Conservation (phyloP, 2,888 invertebrate species). For the Plagodis dolabraria region DNA sequence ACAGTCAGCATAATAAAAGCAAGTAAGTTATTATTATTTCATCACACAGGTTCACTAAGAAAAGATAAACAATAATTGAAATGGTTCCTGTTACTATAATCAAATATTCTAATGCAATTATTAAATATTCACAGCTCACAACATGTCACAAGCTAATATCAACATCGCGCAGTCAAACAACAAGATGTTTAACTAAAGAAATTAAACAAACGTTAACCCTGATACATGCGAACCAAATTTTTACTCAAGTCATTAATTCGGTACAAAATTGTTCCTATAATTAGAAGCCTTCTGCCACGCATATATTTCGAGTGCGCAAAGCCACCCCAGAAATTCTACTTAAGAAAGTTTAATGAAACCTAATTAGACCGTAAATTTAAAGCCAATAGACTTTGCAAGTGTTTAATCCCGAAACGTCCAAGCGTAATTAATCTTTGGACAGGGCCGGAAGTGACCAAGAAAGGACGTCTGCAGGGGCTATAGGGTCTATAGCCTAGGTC, state of each 20-base stretch:
- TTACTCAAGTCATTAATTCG: constrained; percentile 24
- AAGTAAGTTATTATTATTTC: no score
- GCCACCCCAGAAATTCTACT: constrained; percentile 32
- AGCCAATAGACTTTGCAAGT: constrained; percentile 60
- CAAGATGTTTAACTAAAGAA: constrained; percentile 1
- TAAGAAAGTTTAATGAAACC: constrained; percentile 55
- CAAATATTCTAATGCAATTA: no score
- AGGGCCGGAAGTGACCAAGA: constrained; percentile 33
- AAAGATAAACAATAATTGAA: no score
- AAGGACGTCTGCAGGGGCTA: constrained; percentile 5
- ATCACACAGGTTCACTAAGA: no score
- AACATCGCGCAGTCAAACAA: background rate
- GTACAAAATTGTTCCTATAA: constrained; percentile 28
- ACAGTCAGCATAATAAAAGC: no score
- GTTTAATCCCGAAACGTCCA: constrained; percentile 57
- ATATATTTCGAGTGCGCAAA: constrained; percentile 31
- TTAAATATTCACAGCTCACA: no score
- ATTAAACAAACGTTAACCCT: constrained; percentile 21
- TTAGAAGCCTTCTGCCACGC: constrained; percentile 28
- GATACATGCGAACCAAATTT: constrained; percentile 21
- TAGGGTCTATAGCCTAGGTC: no score
- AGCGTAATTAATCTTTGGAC: constrained; percentile 53
- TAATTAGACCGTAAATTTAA: constrained; percentile 62
- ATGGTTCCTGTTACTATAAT: no score
- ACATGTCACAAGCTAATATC: no score